Evolutionary conservation across 2,797 vertebrate genomes (phyloP).

Genomic region (Danio albolineatus): DNA sequence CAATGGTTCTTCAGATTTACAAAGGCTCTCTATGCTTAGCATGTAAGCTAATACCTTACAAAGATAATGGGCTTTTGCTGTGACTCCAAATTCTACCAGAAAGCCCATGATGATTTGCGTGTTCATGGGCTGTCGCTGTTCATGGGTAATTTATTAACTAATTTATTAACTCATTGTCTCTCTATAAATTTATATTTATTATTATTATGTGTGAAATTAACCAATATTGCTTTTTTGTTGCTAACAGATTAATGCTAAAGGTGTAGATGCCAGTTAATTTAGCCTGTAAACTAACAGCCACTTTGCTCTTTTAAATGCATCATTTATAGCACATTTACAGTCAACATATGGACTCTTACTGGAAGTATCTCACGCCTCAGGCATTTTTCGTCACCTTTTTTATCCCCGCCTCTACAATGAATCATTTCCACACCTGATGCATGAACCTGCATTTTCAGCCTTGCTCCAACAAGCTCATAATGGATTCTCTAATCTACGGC

Average conservation of each 20-base stretch:
- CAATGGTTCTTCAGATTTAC: background rate
- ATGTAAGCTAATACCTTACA: background rate
- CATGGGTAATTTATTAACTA: background rate
- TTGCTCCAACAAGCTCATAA: conserved; percentile 27
- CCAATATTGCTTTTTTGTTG: background rate
- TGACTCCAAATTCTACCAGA: conserved; percentile 21
- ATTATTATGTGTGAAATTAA: background rate
- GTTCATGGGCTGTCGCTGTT: background rate
- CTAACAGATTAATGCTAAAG: background rate
- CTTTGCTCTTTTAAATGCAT: background rate
- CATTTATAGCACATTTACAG: conserved; percentile 1
- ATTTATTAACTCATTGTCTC: background rate
- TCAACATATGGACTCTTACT: conserved; percentile 15
- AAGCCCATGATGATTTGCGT: background rate
- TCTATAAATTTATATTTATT: too few relatives aligned
- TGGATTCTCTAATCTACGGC: conserved; percentile 70
- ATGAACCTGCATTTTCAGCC: conserved; percentile 25
- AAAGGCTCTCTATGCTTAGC: background rate
- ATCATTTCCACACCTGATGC: conserved; percentile 1
- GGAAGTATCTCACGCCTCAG: background rate
- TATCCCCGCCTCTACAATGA: background rate
- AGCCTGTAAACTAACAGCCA: background rate
- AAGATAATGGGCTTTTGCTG: conserved; percentile 8
- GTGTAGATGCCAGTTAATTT: background rate
- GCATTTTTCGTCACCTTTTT: conserved; percentile 1